A percentile compares a stretch with the other conserved stretches of the same genome.
Conservation (phyloP, 2,888 invertebrate species). For the Oligia latruncula region DNA sequence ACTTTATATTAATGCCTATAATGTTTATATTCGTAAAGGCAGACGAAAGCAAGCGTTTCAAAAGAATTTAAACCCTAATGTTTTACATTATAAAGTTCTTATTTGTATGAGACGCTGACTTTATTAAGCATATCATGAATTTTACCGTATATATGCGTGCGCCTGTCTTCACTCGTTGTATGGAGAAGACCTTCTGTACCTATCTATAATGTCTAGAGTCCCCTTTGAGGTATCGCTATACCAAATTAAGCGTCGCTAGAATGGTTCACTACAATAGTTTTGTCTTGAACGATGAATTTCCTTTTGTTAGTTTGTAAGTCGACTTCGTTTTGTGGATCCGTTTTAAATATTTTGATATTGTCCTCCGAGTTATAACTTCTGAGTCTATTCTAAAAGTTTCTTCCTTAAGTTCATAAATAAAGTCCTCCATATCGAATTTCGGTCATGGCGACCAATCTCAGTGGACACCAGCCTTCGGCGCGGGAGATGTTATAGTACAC, state of each 20-base stretch:
- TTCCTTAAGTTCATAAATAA: neutral
- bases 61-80: too few species aligned
- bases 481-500: neutral
- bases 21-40: too few species aligned
- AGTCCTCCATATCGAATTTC: neutral
- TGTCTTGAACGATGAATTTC: slow-evolving; percentile 64
- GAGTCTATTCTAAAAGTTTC: neutral
- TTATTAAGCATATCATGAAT: neutral
- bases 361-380: slow-evolving; percentile 12
- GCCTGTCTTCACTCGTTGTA: neutral
- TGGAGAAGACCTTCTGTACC: neutral
- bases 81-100: neutral
- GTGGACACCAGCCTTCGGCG: too few species aligned
- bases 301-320: slow-evolving; percentile 59
- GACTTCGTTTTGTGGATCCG: slow-evolving; percentile 31
- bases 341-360: slow-evolving; percentile 36
- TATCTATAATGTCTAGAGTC: slow-evolving; percentile 15
- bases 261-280: slow-evolving; percentile 69
- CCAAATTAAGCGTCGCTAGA: slow-evolving; percentile 68
- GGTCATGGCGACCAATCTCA: neutral
- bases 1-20: too few species aligned
- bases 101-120: neutral
- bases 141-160: neutral
- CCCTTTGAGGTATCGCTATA: slow-evolving; percentile 66
- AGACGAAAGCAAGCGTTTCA: too few species aligned